phyloP scores from a whole-genome alignment of 1,140 invertebrate genomes.

The Orius laevigatus region DNA sequence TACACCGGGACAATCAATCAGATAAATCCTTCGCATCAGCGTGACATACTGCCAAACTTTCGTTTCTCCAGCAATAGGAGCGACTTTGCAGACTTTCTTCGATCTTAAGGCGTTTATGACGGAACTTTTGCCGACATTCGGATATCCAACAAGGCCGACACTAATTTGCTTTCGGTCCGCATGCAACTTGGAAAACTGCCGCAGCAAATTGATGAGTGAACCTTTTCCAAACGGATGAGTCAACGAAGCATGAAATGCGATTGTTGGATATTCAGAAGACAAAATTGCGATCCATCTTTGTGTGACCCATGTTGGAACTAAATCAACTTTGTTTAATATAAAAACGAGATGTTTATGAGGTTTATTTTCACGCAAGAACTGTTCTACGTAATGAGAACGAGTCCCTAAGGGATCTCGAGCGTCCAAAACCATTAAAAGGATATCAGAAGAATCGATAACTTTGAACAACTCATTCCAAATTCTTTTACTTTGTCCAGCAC shows the following conservation, averaged over 20 bases:
- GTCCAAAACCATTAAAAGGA: slow-evolving; percentile 66
- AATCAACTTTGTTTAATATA: slow-evolving; percentile 87
- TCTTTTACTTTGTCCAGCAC: slow-evolving; percentile 84
- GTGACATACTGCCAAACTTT: slow-evolving; percentile 99
- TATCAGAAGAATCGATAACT: slow-evolving; percentile 97
- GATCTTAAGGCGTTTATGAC: slow-evolving; percentile 91
- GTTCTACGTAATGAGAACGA: slow-evolving; percentile 76
- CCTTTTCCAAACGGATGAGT: slow-evolving; percentile 97
- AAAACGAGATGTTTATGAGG: slow-evolving; percentile 90
- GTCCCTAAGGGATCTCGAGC: slow-evolving; percentile 92
- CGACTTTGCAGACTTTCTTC: slow-evolving; percentile 96
- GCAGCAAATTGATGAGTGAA: slow-evolving; percentile 84
- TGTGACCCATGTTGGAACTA: slow-evolving; percentile 95
- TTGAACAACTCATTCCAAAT: slow-evolving; percentile 99
- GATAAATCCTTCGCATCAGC: slow-evolving; percentile 88
- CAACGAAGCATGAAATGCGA: slow-evolving; percentile 95
- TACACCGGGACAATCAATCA: slow-evolving; percentile 98
- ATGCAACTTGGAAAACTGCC: slow-evolving; percentile 94
- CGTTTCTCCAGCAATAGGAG: slow-evolving; percentile 97
- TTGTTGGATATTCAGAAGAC: slow-evolving; percentile 87
- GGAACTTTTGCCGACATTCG: slow-evolving; percentile 97
- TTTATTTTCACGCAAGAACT: slow-evolving; percentile 65
- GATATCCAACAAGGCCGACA: slow-evolving; percentile 97
- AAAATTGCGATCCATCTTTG: slow-evolving; percentile 88
- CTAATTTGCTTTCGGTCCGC: slow-evolving; percentile 95